Evolutionary conservation across 2,888 invertebrate genomes (phyloP), one percentile per base, ranked within the genome.

Genomic region (Mesochorus sp.): DNA sequence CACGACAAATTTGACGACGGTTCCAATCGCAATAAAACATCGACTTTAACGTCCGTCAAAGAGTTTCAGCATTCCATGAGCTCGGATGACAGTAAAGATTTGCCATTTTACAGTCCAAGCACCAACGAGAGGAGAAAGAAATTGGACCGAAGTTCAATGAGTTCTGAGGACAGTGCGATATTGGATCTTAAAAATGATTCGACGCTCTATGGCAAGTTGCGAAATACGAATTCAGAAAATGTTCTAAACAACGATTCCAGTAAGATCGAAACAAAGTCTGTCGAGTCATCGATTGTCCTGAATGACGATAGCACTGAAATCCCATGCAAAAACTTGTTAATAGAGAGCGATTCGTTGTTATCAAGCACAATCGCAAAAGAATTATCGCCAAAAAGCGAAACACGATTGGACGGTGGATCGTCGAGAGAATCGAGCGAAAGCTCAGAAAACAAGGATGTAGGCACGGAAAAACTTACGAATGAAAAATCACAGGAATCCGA

Each of bases 401-500:
- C 53, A 71, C 75, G 76, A 57, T 80, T 59, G 53, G 72, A 49
- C 59, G 57, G 75, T 3, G 61, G 57, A 42, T 47, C 71, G 37
- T 66, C 80, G 1, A 83, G 83, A 10, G 83, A 85, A 28, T 61
- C 61, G 21, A 82, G 78, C 61, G 83, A 85, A 5, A 37, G 55
- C n/a, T 81, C 80, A 10, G 86, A 85, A 62, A 79, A 80, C 8
- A 86, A 86, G 64, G 83, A 86, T 62, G 61, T 67, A 44, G 80
- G 75, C 0, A 81, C 83, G 6, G 88, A 85, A 31, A 86, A 80
- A 78, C 88, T 14, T 3, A 47, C 85, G 87, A 92, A 91, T 66
- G 91, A 73, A 19, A 77, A 73, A 76, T 86, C 88, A 74, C 89
- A 89, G 0, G 92, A 92, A 37, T 84, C 85, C 57, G 92, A 94